Conservation (phyloP, 2,797 vertebrate genomes). For the Uromys caudimaculatus region DNA sequence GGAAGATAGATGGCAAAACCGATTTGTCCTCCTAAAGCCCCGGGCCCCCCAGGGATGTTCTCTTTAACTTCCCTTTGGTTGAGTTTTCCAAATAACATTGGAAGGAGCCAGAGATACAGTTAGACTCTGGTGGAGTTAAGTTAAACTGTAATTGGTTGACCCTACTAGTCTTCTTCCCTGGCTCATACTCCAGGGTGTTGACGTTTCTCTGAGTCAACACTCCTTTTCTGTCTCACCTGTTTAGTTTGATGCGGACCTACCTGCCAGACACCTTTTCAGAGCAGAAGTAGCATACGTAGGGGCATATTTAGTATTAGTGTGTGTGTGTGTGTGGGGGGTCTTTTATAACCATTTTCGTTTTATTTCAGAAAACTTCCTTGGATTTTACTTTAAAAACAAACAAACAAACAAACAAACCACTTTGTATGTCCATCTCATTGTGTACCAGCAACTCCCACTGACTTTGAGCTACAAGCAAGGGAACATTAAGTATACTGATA, state of each 20-base stretch:
- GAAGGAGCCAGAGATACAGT: not conserved
- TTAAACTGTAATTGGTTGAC: conserved; percentile 31
- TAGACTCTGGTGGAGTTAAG: conserved; percentile 77
- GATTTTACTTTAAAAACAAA: not conserved
- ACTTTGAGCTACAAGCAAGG: not conserved
- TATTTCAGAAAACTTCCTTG: conserved; percentile 48
- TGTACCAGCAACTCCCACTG: not conserved
- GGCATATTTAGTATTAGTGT: not conserved
- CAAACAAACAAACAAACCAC: not conserved
- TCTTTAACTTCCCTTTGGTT: conserved; percentile 71
- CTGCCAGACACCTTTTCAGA: conserved; percentile 45
- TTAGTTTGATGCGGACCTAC: not conserved
- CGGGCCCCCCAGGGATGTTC: conserved; percentile 58
- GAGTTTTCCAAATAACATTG: conserved; percentile 53
- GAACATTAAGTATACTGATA: conserved; percentile 45
- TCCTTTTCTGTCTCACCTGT: conserved; percentile 49
- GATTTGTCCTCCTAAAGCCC: conserved; percentile 22
- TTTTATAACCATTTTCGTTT: not conserved
- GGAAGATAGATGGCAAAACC: conserved; percentile 52
- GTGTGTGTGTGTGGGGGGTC: not conserved
- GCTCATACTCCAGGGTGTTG: conserved; percentile 36
- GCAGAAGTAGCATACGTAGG: not conserved
- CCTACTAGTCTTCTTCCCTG: not conserved
- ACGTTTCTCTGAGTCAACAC: conserved; percentile 75
- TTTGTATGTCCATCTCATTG: not conserved